Percentiles rank a stretch among this genome's conserved stretches.
Evolutionary conservation across 2,113 vertebrate genomes (phyloP).

Genomic region (Cervus canadensis): DNA sequence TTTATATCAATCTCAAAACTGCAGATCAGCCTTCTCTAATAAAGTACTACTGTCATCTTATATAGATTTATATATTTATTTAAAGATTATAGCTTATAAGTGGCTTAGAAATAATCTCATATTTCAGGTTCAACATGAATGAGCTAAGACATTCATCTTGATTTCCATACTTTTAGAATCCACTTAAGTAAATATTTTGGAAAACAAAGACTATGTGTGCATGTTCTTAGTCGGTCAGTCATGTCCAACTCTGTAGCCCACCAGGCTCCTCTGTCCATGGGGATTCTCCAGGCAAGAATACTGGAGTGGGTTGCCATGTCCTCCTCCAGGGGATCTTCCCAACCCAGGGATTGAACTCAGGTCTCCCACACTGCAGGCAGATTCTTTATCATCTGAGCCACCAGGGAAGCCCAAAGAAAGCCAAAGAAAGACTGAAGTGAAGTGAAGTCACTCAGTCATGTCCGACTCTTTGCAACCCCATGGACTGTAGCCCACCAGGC

Average conservation of each 20-base stretch:
- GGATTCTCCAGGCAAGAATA: background rate
- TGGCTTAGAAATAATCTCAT: background rate
- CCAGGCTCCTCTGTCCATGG: background rate
- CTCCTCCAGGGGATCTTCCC: background rate
- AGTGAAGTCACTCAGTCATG: no score
- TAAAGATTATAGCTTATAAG: background rate
- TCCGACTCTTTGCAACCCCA: background rate
- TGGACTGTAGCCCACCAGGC: accelerated
- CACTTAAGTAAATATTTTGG: background rate
- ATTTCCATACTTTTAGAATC: background rate
- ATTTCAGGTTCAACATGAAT: background rate
- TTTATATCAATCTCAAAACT: background rate
- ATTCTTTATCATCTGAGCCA: background rate
- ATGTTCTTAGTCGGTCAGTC: background rate
- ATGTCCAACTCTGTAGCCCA: background rate
- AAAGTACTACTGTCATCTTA: background rate
- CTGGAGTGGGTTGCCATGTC: background rate
- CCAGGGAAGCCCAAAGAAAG: background rate
- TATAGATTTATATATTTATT: background rate
- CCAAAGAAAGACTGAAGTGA: background rate
- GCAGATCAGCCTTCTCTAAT: background rate
- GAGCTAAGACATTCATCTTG: background rate
- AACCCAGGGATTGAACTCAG: background rate
- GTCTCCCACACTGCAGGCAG: background rate
- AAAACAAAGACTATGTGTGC: background rate